A percentile compares a stretch with the other conserved stretches of the same genome.
These are phyloP conservation scores for Siphlonurus alternatus DNA, from an alignment of 2,888 invertebrate genomes.

Conservation along the genomic window DNA sequence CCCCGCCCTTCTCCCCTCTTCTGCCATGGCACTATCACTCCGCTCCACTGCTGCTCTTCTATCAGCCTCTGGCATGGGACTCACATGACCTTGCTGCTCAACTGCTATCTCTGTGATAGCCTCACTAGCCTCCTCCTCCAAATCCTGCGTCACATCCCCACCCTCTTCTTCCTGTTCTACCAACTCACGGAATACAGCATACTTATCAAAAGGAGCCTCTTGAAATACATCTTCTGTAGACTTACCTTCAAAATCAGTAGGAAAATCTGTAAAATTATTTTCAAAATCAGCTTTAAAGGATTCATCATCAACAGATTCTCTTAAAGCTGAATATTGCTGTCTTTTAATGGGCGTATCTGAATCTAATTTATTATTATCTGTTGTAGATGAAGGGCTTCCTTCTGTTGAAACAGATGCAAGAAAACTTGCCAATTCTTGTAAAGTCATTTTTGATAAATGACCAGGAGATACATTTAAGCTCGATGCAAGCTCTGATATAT, in stretches of 20 bases:
- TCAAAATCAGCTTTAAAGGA: constrained; percentile 39
- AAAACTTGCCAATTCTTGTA: constrained; percentile 71
- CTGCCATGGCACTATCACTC: background rate
- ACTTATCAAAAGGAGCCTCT: constrained; percentile 53
- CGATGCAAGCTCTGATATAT: constrained; percentile 59
- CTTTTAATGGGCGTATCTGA: constrained; percentile 15
- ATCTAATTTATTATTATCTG: background rate
- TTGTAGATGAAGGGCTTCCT: background rate
- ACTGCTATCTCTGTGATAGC: constrained; percentile 8
- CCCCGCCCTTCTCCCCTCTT: constrained; percentile 16
- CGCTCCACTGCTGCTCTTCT: too few relatives aligned
- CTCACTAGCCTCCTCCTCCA: background rate
- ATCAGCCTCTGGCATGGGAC: background rate
- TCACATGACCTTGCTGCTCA: background rate
- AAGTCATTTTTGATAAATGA: constrained; percentile 67
- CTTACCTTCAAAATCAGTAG: constrained; percentile 17
- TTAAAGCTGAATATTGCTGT: constrained; percentile 17
- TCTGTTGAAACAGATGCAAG: constrained; percentile 37
- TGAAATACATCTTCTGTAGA: constrained; percentile 20
- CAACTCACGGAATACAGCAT: constrained; percentile 72
- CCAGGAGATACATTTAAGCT: constrained; percentile 60
- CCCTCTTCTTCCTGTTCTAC: constrained; percentile 45
- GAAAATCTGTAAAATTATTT: constrained; percentile 29
- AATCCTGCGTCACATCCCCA: background rate
- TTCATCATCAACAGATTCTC: constrained; percentile 19